A percentile compares a stretch with the other conserved stretches of the same genome.
Evolutionary conservation across 2,797 vertebrate genomes (phyloP).

Genomic region (Rhabdomys pumilio): DNA sequence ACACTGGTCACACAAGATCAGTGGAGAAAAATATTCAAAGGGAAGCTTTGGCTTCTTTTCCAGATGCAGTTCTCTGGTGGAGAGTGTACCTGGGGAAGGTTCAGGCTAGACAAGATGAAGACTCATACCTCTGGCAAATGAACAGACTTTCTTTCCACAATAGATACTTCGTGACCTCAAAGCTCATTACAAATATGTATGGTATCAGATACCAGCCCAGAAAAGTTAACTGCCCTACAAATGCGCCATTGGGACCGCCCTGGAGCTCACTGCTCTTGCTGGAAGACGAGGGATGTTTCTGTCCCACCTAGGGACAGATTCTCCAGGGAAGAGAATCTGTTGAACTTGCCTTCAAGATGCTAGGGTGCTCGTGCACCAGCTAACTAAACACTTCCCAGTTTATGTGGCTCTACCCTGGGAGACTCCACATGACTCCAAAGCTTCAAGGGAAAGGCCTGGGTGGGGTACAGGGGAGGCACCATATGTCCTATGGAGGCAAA

Average conservation of each 20-base stretch:
- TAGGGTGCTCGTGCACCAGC: background rate
- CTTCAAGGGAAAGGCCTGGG: background rate
- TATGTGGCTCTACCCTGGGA: background rate
- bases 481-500: background rate
- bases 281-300: background rate
- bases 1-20: background rate
- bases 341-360: background rate
- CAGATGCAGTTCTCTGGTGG: background rate
- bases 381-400: background rate
- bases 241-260: background rate
- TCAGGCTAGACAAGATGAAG: background rate
- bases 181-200: background rate
- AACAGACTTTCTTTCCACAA: conserved; percentile 12
- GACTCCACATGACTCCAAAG: background rate
- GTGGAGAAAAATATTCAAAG: background rate
- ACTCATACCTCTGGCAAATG: background rate
- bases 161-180: background rate
- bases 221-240: background rate
- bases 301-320: background rate
- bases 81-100: background rate
- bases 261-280: background rate
- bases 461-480: background rate
- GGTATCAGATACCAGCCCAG: background rate
- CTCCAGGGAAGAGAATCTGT: background rate
- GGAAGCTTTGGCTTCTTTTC: conserved; percentile 29